Conservation (phyloP, 2,888 invertebrate species). For the Drosophila planitibia region DNA sequence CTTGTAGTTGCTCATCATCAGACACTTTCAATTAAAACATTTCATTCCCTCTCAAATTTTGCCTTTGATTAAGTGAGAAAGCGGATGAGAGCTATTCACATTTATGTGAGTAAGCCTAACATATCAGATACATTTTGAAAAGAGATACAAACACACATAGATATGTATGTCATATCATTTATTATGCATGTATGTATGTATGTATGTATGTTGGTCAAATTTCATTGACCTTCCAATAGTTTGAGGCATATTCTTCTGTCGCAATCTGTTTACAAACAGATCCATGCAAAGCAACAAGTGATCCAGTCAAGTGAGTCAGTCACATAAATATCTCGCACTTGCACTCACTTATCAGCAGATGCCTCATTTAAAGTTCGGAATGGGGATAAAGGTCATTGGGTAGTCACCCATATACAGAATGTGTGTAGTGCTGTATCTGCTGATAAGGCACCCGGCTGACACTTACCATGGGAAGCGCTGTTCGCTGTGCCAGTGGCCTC, state of each 20-base stretch:
- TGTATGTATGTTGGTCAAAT: conserved; percentile 1
- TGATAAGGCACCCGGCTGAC: conserved; percentile 39
- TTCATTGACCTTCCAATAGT: conserved; percentile 13
- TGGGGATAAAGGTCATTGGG: conserved; percentile 36
- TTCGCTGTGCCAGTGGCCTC: conserved; percentile 28
- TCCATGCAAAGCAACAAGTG: conserved; percentile 34
- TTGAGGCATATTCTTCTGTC: background rate
- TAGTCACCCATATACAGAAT: background rate
- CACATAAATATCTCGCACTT: conserved; percentile 8
- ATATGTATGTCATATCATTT: conserved; percentile 5
- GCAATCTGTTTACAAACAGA: conserved; percentile 23
- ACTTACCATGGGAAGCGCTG: conserved; percentile 58
- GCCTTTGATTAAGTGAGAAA: conserved; percentile 69
- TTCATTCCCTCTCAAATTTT: conserved; percentile 57
- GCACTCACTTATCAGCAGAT: conserved; percentile 48
- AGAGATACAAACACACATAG: background rate
- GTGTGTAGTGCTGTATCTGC: background rate
- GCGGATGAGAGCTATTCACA: conserved; percentile 39
- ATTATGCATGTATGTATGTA: background rate
- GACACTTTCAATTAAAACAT: conserved; percentile 80
- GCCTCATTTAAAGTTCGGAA: conserved; percentile 39
- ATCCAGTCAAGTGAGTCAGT: conserved; percentile 29
- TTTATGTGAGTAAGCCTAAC: background rate
- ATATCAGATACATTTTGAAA: background rate
- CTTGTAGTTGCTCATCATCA: conserved; percentile 56